Evolutionary conservation across 2,888 invertebrate genomes (phyloP).

Genomic region (Nezara viridula): DNA sequence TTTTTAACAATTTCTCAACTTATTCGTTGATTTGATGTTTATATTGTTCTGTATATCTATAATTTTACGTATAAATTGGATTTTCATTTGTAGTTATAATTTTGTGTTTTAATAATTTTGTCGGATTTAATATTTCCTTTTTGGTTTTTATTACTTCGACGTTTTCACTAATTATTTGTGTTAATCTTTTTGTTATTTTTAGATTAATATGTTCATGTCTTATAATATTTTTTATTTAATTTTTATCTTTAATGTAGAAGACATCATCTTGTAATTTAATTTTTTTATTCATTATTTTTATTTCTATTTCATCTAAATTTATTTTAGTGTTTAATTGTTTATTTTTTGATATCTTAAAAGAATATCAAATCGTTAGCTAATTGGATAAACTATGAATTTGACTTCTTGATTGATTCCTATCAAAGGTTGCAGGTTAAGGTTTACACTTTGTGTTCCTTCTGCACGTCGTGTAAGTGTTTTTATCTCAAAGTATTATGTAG

Average conservation of each 20-base stretch:
- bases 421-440: neutral
- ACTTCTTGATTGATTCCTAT: neutral
- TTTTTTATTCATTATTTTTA: neutral
- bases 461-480: no score
- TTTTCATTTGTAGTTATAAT: no score
- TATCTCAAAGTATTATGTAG: no score
- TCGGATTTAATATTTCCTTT: no score
- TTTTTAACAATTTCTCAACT: no score
- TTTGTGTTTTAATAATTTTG: no score
- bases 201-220: neutral
- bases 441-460: neutral
- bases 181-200: no score
- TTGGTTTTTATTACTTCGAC: no score
- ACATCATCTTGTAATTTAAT: neutral
- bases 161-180: no score
- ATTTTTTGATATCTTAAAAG: neutral
- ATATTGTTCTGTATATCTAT: no score
- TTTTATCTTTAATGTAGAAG: neutral
- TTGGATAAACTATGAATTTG: neutral
- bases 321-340: neutral
- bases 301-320: neutral
- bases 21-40: no score
- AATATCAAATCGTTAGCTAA: neutral
- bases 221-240: neutral
- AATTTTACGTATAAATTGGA: no score